Percentiles rank a stretch among this genome's conserved stretches.
Conservation (phyloP, 1,140 invertebrate species). For the Goniozus legneri region DNA sequence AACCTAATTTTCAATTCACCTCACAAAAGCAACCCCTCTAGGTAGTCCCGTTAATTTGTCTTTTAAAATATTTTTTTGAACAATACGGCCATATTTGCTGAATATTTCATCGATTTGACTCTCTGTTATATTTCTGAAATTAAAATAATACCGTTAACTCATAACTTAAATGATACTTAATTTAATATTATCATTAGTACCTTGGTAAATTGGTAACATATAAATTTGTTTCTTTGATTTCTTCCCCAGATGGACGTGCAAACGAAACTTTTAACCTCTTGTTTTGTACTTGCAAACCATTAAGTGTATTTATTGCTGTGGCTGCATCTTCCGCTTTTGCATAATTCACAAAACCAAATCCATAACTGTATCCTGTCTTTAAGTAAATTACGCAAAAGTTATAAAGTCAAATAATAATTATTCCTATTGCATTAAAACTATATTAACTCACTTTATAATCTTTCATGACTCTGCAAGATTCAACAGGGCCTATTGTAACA, state of each 20-base stretch:
- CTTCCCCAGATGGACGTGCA: conserved; percentile 84
- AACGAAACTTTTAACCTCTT: conserved; percentile 77
- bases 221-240: conserved; percentile 92
- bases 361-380: conserved; percentile 91
- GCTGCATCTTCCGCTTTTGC: conserved; percentile 78
- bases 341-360: conserved; percentile 95
- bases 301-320: conserved; percentile 80
- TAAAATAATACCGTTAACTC: conserved; percentile 8
- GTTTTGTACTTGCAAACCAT: conserved; percentile 84
- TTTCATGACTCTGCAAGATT: conserved; percentile 88
- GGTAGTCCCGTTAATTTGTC: conserved; percentile 84
- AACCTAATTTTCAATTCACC: conserved; percentile 57
- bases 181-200: conserved; percentile 44
- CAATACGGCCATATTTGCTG: conserved; percentile 81
- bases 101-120: conserved; percentile 81
- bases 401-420: background rate
- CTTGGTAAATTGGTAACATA: conserved; percentile 91
- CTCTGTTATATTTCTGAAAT: conserved; percentile 69
- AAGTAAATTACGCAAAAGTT: conserved; percentile 16
- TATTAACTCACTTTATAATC: conserved; percentile 71
- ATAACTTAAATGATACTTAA: conserved; percentile 1
- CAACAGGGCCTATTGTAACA: conserved; percentile 79
- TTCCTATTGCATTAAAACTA: background rate
- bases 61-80: conserved; percentile 84
- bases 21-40: conserved; percentile 87